Evolutionary conservation across 2,797 vertebrate genomes (phyloP).

Genomic region (Rhyacichthys aspro): DNA sequence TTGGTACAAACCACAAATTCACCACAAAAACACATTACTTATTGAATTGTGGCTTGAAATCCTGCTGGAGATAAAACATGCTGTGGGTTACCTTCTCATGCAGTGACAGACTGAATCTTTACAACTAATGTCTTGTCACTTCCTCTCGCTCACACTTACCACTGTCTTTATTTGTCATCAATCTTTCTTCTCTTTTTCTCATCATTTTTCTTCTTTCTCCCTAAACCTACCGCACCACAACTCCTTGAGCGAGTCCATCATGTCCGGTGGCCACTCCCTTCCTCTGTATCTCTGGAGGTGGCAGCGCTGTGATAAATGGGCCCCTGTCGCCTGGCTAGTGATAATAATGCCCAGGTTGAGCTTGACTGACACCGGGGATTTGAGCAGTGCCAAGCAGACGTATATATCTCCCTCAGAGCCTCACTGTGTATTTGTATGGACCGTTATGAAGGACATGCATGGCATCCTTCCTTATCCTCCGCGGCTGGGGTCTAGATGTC

Average conservation of each 20-base stretch:
- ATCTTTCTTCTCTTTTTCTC: slow-evolving; percentile 42
- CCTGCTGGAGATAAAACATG: slow-evolving; percentile 38
- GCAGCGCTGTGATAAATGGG: slow-evolving; percentile 69
- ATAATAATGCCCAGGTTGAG: slow-evolving; percentile 79
- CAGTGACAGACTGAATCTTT: slow-evolving; percentile 44
- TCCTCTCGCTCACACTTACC: slow-evolving; percentile 16
- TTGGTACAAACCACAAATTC: background rate
- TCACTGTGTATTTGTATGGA: slow-evolving; percentile 39
- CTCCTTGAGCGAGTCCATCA: slow-evolving; percentile 48
- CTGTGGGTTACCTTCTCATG: slow-evolving; percentile 24
- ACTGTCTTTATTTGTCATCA: slow-evolving; percentile 34
- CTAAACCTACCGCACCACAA: slow-evolving; percentile 25
- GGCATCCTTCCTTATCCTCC: slow-evolving; percentile 73
- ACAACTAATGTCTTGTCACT: slow-evolving; percentile 50
- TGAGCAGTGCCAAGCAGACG: slow-evolving; percentile 64
- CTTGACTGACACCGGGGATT: slow-evolving; percentile 78
- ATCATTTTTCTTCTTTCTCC: slow-evolving; percentile 26
- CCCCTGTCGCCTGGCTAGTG: slow-evolving; percentile 68
- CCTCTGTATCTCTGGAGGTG: slow-evolving; percentile 45
- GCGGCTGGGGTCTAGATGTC: slow-evolving; percentile 69
- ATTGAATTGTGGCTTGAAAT: slow-evolving; percentile 22
- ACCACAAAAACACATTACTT: background rate
- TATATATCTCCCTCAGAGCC: slow-evolving; percentile 66
- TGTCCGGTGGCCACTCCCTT: slow-evolving; percentile 52
- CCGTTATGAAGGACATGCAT: slow-evolving; percentile 63